Percentiles rank a stretch among this genome's conserved stretches.
phyloP scores from a whole-genome alignment of 2,888 invertebrate species.

The Polydrusus pterygomalis region DNA sequence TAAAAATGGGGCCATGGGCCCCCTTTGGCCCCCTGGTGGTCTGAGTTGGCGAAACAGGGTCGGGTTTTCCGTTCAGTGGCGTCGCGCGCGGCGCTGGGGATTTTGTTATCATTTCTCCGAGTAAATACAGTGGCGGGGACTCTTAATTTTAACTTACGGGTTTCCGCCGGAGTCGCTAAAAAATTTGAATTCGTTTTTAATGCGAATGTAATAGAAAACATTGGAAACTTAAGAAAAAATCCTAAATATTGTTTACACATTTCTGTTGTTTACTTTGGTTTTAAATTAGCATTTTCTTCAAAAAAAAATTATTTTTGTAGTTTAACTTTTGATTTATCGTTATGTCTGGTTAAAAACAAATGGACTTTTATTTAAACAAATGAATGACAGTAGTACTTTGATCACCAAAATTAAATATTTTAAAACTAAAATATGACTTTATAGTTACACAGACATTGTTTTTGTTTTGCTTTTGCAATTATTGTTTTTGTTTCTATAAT shows the following conservation, averaged over 20 bases:
- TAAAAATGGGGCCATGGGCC: constrained; percentile 47
- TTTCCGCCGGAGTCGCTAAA: constrained; percentile 29
- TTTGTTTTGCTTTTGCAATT: too few relatives aligned
- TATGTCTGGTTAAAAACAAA: background rate
- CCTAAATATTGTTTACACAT: background rate
- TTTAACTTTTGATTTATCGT: too few relatives aligned
- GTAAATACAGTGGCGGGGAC: constrained; percentile 61
- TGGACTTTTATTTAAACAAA: constrained; percentile 1
- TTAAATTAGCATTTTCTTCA: background rate
- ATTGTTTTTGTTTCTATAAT: too few relatives aligned
- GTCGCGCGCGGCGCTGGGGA: constrained; percentile 62
- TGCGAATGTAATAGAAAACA: background rate
- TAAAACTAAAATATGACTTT: background rate
- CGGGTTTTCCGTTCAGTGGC: constrained; percentile 60
- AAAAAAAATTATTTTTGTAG: background rate
- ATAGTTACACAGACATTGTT: too few relatives aligned
- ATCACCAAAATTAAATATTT: background rate
- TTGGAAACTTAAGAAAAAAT: background rate
- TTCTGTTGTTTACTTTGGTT: constrained; percentile 5
- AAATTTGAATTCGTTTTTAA: background rate
- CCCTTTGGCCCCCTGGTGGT: constrained; percentile 44
- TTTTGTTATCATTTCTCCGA: constrained; percentile 64
- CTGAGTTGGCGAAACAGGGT: constrained; percentile 51
- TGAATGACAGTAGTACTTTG: background rate
- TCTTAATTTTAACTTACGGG: constrained; percentile 54